Evolutionary conservation across 1,140 invertebrate species (phyloP).

Genomic region (Bradynema listronoti): DNA sequence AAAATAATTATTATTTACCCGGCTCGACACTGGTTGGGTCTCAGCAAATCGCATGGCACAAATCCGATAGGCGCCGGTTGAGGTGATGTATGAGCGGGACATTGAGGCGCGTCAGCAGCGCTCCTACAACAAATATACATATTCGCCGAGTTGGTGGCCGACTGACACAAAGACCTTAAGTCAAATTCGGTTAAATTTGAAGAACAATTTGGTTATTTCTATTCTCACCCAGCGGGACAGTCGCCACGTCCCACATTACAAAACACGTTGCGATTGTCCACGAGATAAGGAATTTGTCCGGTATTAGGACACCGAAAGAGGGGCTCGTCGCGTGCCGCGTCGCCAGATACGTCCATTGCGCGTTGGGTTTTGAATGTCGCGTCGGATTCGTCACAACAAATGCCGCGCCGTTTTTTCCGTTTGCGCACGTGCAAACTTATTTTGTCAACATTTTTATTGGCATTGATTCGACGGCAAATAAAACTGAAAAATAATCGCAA

Average conservation of each 20-base stretch:
- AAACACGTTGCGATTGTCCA: too few relatives aligned
- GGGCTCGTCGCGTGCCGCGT: too few relatives aligned
- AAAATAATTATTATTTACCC: conserved; percentile 9
- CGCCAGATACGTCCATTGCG: too few relatives aligned
- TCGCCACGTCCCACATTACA: background rate
- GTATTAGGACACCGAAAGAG: too few relatives aligned
- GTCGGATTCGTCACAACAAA: too few relatives aligned
- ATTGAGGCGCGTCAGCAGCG: conserved; percentile 10
- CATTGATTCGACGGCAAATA: too few relatives aligned
- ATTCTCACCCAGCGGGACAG: background rate
- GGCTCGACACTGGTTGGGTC: conserved; percentile 20
- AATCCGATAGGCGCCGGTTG: conserved; percentile 37
- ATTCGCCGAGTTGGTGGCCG: conserved; percentile 21
- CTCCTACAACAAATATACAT: background rate
- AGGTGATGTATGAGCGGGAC: conserved; percentile 26
- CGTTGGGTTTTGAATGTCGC: too few relatives aligned
- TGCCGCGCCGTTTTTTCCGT: too few relatives aligned
- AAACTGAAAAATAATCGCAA: too few relatives aligned
- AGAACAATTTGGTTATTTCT: conserved; percentile 9
- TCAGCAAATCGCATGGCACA: conserved; percentile 32
- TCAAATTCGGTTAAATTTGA: conserved; percentile 31
- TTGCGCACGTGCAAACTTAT: too few relatives aligned
- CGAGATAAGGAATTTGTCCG: too few relatives aligned
- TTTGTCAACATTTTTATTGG: too few relatives aligned
- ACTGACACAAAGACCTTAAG: conserved; percentile 38